phyloP scores from a whole-genome alignment of 1,140 invertebrate genomes.

The Monochamus saltuarius region DNA sequence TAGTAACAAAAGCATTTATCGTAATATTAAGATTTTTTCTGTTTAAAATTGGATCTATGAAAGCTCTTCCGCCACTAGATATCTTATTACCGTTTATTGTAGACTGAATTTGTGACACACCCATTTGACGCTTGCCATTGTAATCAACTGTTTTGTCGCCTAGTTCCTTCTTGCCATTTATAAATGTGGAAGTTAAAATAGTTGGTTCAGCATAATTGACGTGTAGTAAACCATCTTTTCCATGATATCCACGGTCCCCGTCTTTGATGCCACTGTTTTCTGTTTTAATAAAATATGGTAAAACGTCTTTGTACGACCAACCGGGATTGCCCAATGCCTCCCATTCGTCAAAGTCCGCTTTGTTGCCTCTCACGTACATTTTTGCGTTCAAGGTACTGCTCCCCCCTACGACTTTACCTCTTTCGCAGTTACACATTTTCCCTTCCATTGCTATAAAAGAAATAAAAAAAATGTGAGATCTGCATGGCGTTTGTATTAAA shows the following conservation, averaged over 20 bases:
- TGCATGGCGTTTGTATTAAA: no score
- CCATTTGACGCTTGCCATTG: constrained; percentile 63
- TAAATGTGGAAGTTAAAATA: constrained; percentile 52
- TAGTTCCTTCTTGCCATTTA: constrained; percentile 62
- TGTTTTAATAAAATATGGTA: constrained; percentile 80
- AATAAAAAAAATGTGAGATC: no score
- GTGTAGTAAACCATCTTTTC: constrained; percentile 58
- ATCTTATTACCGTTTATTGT: constrained; percentile 58
- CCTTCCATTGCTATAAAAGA: constrained; percentile 52
- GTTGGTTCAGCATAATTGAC: constrained; percentile 60
- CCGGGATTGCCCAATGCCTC: constrained; percentile 68
- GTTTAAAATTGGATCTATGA: constrained; percentile 51
- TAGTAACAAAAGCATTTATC: constrained; percentile 59
- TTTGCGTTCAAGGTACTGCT: constrained; percentile 81
- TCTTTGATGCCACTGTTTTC: constrained; percentile 67
- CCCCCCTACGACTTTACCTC: constrained; percentile 70
- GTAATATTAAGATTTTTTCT: constrained; percentile 67
- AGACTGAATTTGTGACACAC: constrained; percentile 67
- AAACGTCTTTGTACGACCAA: constrained; percentile 79
- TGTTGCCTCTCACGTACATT: constrained; percentile 82
- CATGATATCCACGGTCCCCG: constrained; percentile 55
- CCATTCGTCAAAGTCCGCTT: constrained; percentile 65
- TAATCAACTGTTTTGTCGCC: constrained; percentile 61
- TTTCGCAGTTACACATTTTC: constrained; percentile 51
- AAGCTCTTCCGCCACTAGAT: constrained; percentile 58